Base-by-base conservation (phyloP, 2,888 invertebrate genomes). In the Nomada fucata region DNA sequence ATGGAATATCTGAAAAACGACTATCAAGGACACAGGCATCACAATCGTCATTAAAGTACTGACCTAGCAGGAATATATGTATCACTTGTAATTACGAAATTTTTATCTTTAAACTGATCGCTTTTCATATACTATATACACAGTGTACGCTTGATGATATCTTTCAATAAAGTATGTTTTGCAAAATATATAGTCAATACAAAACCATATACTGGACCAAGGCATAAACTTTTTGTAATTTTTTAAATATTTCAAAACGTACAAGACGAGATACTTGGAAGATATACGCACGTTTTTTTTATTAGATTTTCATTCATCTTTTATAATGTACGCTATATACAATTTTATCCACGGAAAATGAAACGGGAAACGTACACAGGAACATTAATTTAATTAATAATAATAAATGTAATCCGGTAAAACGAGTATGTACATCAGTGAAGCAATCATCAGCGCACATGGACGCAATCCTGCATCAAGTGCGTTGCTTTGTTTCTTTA, bases 381-480 rank as follows among this genome's bases (percentile, higher is more conserved):
- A 44, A 4, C 42, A 59, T 47, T 23, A 20, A 65, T 59, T 70
- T 36, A 59, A 20, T 52, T 65, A 80, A 82, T 65, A 47, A 52
- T 55, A 65, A 23, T 42, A 7, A 67, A 70, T 13, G 5, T 47
- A 53, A 68, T 57, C 15, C 13, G 50, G 10, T 71, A 36, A 60
- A 78, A 57, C 18, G 59, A 61, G 20, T 50, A 57, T 55, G 20
- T 50, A 60, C 59, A 79, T 76, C 55, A 65, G 64, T 76, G 65
- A 64, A 75, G 67, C 75, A 73, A 63, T 77, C n/a, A 79, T 61
- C 63, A 73, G 85, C 90, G 90, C 92, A 91, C 88, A 89, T 89
- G 87, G 90, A 90, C 90, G 91, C 91, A 91, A 93, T 93, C 93
- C 93, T 93, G 93, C 93, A 93, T 93, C 93, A 93, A 93, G 92